These are phyloP conservation scores for Sylvilagus bachmani DNA, from an alignment of 2,113 vertebrate species.

Conservation along the genomic window DNA sequence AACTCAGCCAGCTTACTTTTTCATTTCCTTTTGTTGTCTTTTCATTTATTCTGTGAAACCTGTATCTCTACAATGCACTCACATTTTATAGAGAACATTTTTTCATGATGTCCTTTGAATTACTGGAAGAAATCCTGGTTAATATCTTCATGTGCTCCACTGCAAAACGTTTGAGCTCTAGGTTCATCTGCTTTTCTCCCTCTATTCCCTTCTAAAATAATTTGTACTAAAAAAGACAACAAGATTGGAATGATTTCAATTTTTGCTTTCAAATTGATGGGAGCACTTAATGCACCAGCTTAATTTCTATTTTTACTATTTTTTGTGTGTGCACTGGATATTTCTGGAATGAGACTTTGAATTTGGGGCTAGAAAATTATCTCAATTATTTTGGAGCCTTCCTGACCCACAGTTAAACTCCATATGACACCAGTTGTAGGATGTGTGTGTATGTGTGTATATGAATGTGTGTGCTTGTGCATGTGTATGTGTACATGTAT, in stretches of 20 bases:
- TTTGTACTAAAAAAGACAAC: neutral
- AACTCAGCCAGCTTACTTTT: constrained; percentile 29
- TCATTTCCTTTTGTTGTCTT: constrained; percentile 41
- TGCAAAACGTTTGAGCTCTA: neutral
- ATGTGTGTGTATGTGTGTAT: neutral
- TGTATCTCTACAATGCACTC: neutral
- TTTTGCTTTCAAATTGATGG: constrained; percentile 1
- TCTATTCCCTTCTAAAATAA: constrained; percentile 14
- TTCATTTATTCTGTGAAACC: constrained; percentile 11
- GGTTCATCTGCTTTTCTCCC: neutral
- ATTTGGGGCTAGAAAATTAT: neutral
- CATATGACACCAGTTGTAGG: neutral
- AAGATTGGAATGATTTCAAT: neutral
- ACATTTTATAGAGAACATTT: neutral
- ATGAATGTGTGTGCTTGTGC: no score
- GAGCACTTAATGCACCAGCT: neutral
- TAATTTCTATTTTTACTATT: neutral
- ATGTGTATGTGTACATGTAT: no score
- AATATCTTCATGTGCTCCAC: neutral
- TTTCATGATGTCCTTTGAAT: neutral
- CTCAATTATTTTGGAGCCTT: neutral
- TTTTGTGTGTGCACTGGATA: neutral
- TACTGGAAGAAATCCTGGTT: constrained; percentile 23
- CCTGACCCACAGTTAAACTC: neutral
- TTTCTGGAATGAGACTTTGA: neutral